Percentiles rank a stretch among this genome's conserved stretches.
These are phyloP conservation scores for Ophiodon elongatus DNA, from an alignment of 2,113 vertebrate genomes.

Conservation along the genomic window DNA sequence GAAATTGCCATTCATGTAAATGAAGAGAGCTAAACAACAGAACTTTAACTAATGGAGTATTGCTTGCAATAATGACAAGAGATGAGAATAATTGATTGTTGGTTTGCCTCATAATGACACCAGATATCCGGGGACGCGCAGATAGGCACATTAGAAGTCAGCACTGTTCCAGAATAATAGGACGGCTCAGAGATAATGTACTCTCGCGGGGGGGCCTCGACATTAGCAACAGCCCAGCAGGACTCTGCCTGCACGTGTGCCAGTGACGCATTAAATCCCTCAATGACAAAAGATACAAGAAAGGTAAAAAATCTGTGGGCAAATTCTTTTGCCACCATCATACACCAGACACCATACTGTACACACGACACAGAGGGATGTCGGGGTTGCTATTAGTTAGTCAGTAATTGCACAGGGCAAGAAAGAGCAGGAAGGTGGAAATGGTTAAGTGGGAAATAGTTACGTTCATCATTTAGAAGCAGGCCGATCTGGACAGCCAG, in stretches of 20 bases:
- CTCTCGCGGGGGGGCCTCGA: constrained; percentile 80
- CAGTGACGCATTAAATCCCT: constrained; percentile 80
- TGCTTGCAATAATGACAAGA: constrained; percentile 67
- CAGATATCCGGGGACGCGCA: constrained; percentile 73
- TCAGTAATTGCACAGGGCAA: not conserved
- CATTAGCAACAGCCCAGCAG: constrained; percentile 83
- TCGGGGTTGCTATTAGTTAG: not conserved
- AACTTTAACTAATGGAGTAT: constrained; percentile 70
- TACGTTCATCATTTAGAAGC: constrained; percentile 7
- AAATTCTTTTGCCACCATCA: constrained; percentile 59
- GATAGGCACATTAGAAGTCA: constrained; percentile 85
- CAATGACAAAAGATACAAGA: constrained; percentile 82
- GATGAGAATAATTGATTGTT: constrained; percentile 79
- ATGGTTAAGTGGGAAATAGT: not conserved
- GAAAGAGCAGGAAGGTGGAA: constrained; percentile 15
- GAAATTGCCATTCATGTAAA: constrained; percentile 61
- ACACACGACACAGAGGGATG: constrained; percentile 29
- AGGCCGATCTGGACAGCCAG: not conserved
- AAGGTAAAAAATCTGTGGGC: constrained; percentile 75
- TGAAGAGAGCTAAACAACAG: constrained; percentile 64
- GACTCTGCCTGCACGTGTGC: constrained; percentile 75
- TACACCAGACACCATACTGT: constrained; percentile 48
- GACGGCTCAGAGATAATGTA: constrained; percentile 83
- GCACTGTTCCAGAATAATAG: constrained; percentile 80
- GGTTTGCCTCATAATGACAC: constrained; percentile 71